Conservation (phyloP, 2,888 invertebrate species). For the Masnerella sp. region DNA sequence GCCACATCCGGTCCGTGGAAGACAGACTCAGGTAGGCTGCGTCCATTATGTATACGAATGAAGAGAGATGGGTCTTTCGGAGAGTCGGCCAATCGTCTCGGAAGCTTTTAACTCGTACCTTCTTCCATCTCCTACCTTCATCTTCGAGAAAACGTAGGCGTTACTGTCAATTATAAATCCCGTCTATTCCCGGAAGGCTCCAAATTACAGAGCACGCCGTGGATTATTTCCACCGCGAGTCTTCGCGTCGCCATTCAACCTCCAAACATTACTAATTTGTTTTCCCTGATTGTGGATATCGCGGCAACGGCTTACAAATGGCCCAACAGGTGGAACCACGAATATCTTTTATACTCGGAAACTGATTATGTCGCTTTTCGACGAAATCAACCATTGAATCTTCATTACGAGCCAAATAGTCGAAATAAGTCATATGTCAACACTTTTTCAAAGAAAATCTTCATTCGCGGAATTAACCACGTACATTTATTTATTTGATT, state of each 20-base stretch:
- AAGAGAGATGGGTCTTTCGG: constrained; percentile 55
- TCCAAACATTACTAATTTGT: constrained; percentile 45
- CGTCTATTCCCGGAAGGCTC: constrained; percentile 71
- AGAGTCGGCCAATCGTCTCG: constrained; percentile 58
- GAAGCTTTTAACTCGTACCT: constrained; percentile 61
- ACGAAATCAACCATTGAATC: too few species aligned
- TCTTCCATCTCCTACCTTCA: constrained; percentile 57
- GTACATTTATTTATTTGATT: too few species aligned
- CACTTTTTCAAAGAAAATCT: too few species aligned
- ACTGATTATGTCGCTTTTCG: not conserved
- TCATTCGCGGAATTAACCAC: too few species aligned
- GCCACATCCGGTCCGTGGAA: constrained; percentile 65
- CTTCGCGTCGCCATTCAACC: constrained; percentile 47
- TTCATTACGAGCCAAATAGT: too few species aligned
- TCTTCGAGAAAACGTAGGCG: constrained; percentile 65
- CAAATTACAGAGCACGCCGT: constrained; percentile 66
- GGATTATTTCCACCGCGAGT: constrained; percentile 56
- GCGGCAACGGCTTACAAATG: constrained; percentile 26
- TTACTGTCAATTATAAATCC: constrained; percentile 71
- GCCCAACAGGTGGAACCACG: constrained; percentile 29
- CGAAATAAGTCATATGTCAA: too few species aligned
- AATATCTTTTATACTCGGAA: constrained; percentile 9
- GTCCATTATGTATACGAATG: constrained; percentile 62
- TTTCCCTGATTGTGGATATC: constrained; percentile 49
- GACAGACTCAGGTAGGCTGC: constrained; percentile 56